phyloP scores from a whole-genome alignment of 2,888 invertebrate species.

The Diaphora mendica region DNA sequence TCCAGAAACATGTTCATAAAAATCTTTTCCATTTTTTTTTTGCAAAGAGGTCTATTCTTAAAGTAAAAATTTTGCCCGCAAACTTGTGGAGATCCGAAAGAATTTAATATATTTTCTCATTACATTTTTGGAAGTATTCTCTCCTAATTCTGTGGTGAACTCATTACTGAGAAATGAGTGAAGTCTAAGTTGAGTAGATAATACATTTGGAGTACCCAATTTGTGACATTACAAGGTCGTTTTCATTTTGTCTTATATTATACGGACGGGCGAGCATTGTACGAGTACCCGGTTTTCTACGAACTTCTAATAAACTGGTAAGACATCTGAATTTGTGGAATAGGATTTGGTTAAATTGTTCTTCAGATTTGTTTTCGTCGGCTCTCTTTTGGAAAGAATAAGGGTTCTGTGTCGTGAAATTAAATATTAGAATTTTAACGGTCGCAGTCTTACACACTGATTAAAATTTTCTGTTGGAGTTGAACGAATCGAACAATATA shows the following conservation, averaged over 20 bases:
- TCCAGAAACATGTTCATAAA: slow-evolving; percentile 3
- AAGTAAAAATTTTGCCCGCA: slow-evolving; percentile 23
- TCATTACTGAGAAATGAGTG: slow-evolving; percentile 51
- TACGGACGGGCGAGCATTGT: slow-evolving; percentile 33
- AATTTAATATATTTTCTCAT: slow-evolving; percentile 56
- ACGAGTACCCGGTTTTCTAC: slow-evolving; percentile 27
- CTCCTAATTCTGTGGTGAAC: slow-evolving; percentile 51
- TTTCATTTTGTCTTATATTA: slow-evolving; percentile 53
- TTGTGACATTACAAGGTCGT: slow-evolving; percentile 54
- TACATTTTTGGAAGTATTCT: slow-evolving; percentile 48
- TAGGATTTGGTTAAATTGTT: slow-evolving; percentile 15
- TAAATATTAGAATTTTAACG: background rate
- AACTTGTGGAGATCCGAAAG: slow-evolving; percentile 38
- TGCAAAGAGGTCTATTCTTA: slow-evolving; percentile 12
- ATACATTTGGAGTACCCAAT: slow-evolving; percentile 54
- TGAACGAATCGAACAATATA: background rate
- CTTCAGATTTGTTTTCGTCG: background rate
- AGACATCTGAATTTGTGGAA: slow-evolving; percentile 8
- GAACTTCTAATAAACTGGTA: slow-evolving; percentile 27
- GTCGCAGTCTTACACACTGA: background rate
- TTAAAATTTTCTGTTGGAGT: background rate
- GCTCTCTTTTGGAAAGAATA: background rate
- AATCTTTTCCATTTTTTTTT: slow-evolving; percentile 29
- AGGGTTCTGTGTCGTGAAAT: background rate
- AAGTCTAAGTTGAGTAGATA: slow-evolving; percentile 48